Evolutionary conservation across 2,113 vertebrate species (phyloP).

Genomic region (Pelvicachromis taeniatus): DNA sequence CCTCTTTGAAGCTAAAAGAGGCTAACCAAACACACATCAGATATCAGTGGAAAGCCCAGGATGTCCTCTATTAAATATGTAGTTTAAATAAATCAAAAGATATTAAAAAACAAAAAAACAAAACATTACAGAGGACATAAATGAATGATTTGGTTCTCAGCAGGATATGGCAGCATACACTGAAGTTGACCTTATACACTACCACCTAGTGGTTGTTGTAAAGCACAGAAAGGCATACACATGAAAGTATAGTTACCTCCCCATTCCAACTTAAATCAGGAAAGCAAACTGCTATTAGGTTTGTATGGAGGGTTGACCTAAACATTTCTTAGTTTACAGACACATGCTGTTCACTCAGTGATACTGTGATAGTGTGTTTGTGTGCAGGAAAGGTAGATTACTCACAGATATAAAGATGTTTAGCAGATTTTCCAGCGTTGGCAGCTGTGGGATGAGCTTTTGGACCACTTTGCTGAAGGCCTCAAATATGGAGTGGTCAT

Average conservation of each 20-base stretch:
- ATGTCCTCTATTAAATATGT: not conserved
- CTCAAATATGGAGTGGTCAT: slow-evolving; percentile 58
- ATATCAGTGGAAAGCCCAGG: not conserved
- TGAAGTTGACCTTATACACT: not conserved
- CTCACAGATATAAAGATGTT: slow-evolving; percentile 65
- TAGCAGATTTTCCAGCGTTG: slow-evolving; percentile 53
- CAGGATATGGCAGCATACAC: not conserved
- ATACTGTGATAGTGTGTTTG: not conserved
- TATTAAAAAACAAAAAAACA: not conserved
- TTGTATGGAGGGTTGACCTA: not conserved
- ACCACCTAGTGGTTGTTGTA: not conserved
- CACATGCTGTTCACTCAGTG: not conserved
- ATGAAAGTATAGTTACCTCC: not conserved
- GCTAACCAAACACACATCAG: not conserved
- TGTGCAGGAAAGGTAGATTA: not conserved
- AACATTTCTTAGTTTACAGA: not conserved
- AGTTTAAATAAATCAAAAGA: not conserved
- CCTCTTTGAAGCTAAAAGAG: not conserved
- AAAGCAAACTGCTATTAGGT: not conserved
- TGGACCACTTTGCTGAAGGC: slow-evolving; percentile 60
- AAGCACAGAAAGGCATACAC: not conserved
- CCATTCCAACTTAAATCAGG: not conserved
- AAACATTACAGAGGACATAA: not conserved
- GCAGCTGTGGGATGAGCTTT: slow-evolving; percentile 56
- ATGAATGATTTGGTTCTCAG: not conserved